phyloP scores from a whole-genome alignment of 2,888 invertebrate genomes.

The Luffia ferchaultella region DNA sequence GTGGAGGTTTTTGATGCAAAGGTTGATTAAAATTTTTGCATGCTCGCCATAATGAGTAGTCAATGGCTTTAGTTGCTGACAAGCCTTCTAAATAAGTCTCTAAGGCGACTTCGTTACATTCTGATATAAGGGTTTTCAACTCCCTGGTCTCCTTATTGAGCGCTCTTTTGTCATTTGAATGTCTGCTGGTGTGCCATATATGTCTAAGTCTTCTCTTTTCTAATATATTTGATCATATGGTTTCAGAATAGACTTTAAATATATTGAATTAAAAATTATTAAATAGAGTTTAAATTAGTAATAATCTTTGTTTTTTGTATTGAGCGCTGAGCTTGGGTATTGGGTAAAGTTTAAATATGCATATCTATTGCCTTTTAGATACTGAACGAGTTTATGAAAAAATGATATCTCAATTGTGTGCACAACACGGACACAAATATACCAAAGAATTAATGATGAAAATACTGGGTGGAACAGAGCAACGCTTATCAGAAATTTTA shows the following conservation, averaged over 20 bases:
- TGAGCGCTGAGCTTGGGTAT: no score
- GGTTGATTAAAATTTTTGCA: constrained; percentile 1
- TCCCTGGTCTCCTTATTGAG: constrained; percentile 3
- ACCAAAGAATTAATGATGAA: constrained; percentile 81
- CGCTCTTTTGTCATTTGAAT: constrained; percentile 4
- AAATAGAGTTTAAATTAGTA: no score
- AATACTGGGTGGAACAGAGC: constrained; percentile 78
- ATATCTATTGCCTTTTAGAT: constrained; percentile 77
- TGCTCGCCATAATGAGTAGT: constrained; percentile 4
- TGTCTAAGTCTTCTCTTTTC: constrained; percentile 8
- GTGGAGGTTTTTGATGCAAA: neutral
- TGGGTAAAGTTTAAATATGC: no score
- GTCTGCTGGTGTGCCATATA: constrained; percentile 8
- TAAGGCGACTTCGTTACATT: neutral
- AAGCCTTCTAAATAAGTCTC: constrained; percentile 2
- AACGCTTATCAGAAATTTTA: constrained; percentile 72
- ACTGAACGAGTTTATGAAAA: constrained; percentile 82
- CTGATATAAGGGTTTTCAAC: neutral
- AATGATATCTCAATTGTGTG: constrained; percentile 74
- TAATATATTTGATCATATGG: constrained; percentile 1
- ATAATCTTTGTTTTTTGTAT: no score
- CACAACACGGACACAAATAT: constrained; percentile 77
- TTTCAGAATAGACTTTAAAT: neutral
- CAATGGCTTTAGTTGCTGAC: neutral
- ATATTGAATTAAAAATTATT: no score